Evolutionary conservation across 2,797 vertebrate genomes (phyloP).

Genomic region (Bovichtus diacanthus): DNA sequence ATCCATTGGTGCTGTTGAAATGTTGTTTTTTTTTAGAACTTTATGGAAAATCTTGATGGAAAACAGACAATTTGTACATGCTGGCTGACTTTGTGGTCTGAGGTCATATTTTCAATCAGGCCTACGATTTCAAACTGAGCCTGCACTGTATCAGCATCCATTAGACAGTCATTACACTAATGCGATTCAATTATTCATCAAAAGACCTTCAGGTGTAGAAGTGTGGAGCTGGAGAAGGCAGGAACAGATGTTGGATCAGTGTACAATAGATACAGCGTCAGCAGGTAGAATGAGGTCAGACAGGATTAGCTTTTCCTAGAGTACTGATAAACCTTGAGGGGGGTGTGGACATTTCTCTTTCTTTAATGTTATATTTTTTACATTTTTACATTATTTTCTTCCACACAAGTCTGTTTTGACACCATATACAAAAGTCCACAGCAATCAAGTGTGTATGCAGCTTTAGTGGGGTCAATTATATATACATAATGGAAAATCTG

Average conservation of each 20-base stretch:
- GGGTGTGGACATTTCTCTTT: not conserved
- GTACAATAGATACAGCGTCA: constrained; percentile 5
- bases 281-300: not conserved
- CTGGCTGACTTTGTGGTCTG: not conserved
- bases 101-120: constrained; percentile 5
- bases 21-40: not conserved
- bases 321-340: not conserved
- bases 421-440: not conserved
- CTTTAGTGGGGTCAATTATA: not conserved
- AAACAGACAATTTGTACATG: not conserved
- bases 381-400: not conserved
- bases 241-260: constrained; percentile 28
- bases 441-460: not conserved
- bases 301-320: not conserved
- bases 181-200: constrained; percentile 39
- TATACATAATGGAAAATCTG: not conserved
- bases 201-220: constrained; percentile 31
- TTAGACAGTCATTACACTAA: constrained; percentile 3
- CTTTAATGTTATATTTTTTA: not conserved
- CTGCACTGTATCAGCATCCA: not conserved
- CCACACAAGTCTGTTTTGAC: not conserved
- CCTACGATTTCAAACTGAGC: not conserved
- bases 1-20: no score
- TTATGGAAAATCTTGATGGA: not conserved
- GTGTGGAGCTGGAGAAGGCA: not conserved